A percentile compares a stretch with the other conserved stretches of the same genome.
Conservation (phyloP, 2,113 vertebrate species). For the Capreolus pygargus region DNA sequence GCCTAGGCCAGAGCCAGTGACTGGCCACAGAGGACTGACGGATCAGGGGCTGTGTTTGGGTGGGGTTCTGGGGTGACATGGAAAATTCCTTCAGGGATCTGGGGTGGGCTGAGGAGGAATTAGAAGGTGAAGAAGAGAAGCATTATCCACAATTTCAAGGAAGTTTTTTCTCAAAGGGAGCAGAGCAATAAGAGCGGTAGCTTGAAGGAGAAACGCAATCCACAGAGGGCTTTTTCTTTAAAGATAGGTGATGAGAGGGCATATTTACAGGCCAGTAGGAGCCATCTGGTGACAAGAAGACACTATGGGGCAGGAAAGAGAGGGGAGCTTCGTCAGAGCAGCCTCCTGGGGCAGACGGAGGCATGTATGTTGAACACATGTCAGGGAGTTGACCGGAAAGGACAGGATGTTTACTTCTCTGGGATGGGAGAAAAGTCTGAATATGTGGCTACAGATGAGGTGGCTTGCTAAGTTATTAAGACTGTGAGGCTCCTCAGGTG, state of each 20-base stretch:
- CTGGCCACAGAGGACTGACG: neutral
- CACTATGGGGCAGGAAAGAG: neutral
- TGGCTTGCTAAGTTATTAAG: neutral
- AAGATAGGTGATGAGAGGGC: neutral
- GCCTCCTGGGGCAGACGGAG: neutral
- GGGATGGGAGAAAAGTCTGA: neutral
- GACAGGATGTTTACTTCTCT: accelerated
- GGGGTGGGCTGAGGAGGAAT: neutral
- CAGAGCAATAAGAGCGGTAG: neutral
- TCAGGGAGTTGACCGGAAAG: neutral
- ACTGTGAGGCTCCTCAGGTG: neutral
- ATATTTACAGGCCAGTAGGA: neutral
- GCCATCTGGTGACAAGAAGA: neutral
- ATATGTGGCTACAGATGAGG: neutral
- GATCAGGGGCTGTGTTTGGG: neutral
- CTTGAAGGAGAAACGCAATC: too few species aligned
- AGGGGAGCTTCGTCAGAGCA: neutral
- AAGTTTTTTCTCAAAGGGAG: neutral
- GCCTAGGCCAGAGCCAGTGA: neutral
- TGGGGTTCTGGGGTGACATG: neutral
- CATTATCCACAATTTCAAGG: neutral
- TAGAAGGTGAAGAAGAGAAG: neutral
- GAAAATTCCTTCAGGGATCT: neutral
- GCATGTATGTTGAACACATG: accelerated
- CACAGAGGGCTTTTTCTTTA: neutral